Percentiles rank a stretch among this genome's conserved stretches.
Evolutionary conservation across 2,888 invertebrate genomes (phyloP).

Genomic region (Leucozona laternaria): DNA sequence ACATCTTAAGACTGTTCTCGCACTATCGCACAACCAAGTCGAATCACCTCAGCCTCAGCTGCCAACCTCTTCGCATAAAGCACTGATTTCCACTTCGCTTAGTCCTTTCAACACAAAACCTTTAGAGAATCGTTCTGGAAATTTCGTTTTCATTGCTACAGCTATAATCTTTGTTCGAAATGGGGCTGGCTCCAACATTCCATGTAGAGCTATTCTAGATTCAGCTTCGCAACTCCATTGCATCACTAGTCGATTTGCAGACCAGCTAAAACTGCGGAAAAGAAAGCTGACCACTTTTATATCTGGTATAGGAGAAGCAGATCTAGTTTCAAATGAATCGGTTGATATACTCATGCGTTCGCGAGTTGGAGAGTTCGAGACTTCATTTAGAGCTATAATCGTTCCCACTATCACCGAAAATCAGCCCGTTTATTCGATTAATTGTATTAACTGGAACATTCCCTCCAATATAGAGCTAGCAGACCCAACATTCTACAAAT

Average conservation of each 20-base stretch:
- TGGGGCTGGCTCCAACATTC: neutral
- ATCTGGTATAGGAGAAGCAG: neutral
- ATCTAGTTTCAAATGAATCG: neutral
- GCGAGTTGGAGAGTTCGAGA: neutral
- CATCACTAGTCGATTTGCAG: neutral
- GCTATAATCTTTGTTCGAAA: too few relatives aligned
- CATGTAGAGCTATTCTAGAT: neutral
- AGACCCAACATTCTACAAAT: conserved; percentile 42
- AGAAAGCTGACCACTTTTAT: neutral
- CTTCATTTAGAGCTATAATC: neutral
- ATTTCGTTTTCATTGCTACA: too few relatives aligned
- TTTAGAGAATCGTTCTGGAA: too few relatives aligned
- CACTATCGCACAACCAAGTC: too few relatives aligned
- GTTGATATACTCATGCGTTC: neutral
- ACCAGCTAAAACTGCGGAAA: neutral
- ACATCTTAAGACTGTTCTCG: too few relatives aligned
- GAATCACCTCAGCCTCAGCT: too few relatives aligned
- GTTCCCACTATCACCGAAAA: neutral
- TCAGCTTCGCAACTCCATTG: neutral
- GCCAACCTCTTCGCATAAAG: neutral
- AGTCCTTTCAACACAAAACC: too few relatives aligned
- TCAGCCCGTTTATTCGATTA: neutral
- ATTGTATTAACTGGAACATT: neutral
- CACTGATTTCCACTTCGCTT: neutral
- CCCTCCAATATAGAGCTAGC: too few relatives aligned